These are phyloP conservation scores for Larimichthys crocea DNA, from an alignment of 2,113 vertebrate species.

Conservation along the genomic window DNA sequence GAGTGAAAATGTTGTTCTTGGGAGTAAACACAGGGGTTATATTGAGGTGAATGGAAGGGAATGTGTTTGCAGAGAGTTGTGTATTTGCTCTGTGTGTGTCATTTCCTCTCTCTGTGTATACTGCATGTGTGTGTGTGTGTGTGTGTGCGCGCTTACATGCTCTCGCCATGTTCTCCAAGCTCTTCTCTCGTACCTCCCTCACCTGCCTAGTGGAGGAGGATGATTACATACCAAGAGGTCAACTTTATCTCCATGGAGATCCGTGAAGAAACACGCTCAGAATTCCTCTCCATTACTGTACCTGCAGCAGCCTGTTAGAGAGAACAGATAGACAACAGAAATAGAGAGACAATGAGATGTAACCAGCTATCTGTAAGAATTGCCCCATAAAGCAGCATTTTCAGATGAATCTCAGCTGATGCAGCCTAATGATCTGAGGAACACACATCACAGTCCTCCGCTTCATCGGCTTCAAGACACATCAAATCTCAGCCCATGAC, in stretches of 20 bases:
- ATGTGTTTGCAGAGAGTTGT: conserved; percentile 59
- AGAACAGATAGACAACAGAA: conserved; percentile 17
- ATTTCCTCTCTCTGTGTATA: neutral
- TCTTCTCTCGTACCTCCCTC: conserved; percentile 54
- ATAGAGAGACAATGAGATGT: conserved; percentile 39
- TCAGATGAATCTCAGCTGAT: conserved; percentile 60
- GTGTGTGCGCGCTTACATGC: conserved; percentile 37
- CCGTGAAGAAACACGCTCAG: conserved; percentile 45
- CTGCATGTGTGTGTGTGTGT: neutral
- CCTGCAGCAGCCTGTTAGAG: conserved; percentile 18
- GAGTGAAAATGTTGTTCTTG: conserved; percentile 71
- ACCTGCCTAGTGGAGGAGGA: conserved; percentile 67
- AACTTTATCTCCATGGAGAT: conserved; percentile 74
- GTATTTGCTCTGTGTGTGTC: conserved; percentile 49
- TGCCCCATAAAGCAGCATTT: conserved; percentile 62
- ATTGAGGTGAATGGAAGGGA: conserved; percentile 64
- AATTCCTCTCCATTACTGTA: conserved; percentile 42
- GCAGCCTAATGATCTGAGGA: conserved; percentile 71
- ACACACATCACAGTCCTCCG: conserved; percentile 53
- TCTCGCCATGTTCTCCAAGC: conserved; percentile 41
- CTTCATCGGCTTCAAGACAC: conserved; percentile 58
- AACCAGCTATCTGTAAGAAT: conserved; percentile 57
- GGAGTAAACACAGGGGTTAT: conserved; percentile 73
- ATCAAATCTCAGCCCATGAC: conserved; percentile 54
- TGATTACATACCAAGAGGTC: conserved; percentile 70